phyloP scores from a whole-genome alignment of 2,113 vertebrate genomes.

The Recurvirostra avosetta region DNA sequence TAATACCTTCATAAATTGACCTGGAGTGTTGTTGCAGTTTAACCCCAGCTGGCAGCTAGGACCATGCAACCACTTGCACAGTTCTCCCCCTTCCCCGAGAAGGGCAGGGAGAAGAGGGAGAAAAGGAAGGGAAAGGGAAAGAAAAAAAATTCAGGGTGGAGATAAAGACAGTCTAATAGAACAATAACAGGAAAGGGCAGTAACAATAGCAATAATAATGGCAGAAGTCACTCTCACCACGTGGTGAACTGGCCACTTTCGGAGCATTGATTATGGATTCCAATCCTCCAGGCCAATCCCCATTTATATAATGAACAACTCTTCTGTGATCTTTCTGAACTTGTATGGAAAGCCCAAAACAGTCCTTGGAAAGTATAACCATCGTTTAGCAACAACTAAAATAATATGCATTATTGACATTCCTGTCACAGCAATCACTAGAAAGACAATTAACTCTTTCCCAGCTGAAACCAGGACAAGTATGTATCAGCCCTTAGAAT shows the following conservation, averaged over 20 bases:
- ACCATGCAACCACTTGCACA: background rate
- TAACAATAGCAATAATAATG: background rate
- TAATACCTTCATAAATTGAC: background rate
- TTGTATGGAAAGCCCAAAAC: background rate
- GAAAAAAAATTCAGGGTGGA: background rate
- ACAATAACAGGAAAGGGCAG: background rate
- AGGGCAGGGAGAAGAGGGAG: background rate
- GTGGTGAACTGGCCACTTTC: background rate
- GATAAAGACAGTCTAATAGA: background rate
- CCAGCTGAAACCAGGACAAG: background rate
- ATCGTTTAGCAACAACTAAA: background rate
- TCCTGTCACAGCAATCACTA: background rate
- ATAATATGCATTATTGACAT: background rate
- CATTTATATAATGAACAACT: too few relatives aligned
- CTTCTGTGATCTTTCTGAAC: background rate
- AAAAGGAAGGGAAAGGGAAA: background rate
- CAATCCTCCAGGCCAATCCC: too few relatives aligned
- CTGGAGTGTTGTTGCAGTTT: too few relatives aligned
- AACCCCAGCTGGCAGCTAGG: too few relatives aligned
- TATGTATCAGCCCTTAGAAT: background rate
- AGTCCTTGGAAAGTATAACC: background rate
- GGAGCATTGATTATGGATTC: background rate
- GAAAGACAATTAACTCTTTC: background rate
- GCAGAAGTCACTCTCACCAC: background rate
- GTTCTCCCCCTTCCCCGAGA: background rate